Evolutionary conservation across 2,797 vertebrate genomes (phyloP).

Genomic region (Diglossa cyanea): DNA sequence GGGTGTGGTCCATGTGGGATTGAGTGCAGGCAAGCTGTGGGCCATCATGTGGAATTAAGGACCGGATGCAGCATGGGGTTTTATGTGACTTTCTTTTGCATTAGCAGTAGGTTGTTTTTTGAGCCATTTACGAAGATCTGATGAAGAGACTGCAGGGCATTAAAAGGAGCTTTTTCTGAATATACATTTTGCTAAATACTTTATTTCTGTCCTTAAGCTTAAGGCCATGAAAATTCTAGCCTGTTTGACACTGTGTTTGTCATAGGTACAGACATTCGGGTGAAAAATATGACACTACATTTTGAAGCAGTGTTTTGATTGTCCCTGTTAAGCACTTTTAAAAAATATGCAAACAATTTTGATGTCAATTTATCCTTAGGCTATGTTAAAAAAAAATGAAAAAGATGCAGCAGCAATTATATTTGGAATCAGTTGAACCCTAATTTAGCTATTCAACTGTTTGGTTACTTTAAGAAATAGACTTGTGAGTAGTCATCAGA

Average conservation of each 20-base stretch:
- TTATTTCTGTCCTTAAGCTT: neutral
- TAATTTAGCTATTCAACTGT: neutral
- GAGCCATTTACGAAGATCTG: neutral
- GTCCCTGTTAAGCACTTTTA: neutral
- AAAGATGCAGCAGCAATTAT: neutral
- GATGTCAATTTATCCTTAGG: neutral
- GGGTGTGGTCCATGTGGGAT: accelerated
- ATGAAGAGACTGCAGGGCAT: neutral
- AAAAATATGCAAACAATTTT: neutral
- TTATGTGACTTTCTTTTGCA: neutral
- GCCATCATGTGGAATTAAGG: neutral
- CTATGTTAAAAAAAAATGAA: neutral
- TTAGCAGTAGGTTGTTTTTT: neutral
- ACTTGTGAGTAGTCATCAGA: neutral
- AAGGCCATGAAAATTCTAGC: neutral
- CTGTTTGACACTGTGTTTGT: neutral
- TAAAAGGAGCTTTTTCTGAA: neutral
- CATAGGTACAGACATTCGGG: neutral
- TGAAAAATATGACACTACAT: neutral
- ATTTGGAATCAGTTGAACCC: neutral
- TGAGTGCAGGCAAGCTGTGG: neutral
- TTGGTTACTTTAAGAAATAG: neutral
- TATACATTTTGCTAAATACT: neutral
- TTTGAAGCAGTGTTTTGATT: neutral
- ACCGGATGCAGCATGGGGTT: neutral